A percentile compares a stretch with the other conserved stretches of the same genome.
Evolutionary conservation across 2,888 invertebrate genomes (phyloP).

Genomic region (Acholoe squamosa): DNA sequence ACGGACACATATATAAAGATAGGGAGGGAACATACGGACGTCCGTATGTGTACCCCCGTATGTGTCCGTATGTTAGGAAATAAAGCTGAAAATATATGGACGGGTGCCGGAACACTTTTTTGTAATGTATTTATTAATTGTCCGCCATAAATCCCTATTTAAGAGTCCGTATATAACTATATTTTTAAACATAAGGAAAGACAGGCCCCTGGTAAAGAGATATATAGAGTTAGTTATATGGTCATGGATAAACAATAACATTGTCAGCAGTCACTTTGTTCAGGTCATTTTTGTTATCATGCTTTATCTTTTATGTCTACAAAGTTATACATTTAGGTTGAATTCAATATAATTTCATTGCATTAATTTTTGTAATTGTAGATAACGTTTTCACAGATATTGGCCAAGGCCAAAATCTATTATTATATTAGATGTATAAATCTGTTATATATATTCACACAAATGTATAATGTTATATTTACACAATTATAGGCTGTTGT

Average conservation of each 20-base stretch:
- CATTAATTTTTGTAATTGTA: conserved; percentile 26
- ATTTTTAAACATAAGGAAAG: no score
- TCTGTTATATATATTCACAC: conserved; percentile 19
- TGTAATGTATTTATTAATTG: no score
- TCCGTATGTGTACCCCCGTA: no score
- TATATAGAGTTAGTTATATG: background rate
- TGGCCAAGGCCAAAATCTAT: background rate
- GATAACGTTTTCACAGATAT: conserved; percentile 24
- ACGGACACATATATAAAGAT: no score
- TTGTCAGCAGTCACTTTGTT: background rate
- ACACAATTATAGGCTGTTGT: conserved; percentile 6
- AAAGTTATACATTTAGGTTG: background rate
- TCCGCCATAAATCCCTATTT: no score
- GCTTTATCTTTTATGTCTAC: background rate
- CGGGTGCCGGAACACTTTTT: no score
- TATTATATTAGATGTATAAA: background rate
- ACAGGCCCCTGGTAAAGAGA: no score
- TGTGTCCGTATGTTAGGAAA: no score
- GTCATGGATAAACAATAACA: background rate
- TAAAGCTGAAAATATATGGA: no score
- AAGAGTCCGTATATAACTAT: no score
- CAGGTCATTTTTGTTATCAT: background rate
- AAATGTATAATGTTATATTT: background rate
- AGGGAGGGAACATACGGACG: no score
- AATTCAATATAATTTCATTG: no score